phyloP scores from a whole-genome alignment of 2,113 vertebrate species.

The Notiomystis cincta region DNA sequence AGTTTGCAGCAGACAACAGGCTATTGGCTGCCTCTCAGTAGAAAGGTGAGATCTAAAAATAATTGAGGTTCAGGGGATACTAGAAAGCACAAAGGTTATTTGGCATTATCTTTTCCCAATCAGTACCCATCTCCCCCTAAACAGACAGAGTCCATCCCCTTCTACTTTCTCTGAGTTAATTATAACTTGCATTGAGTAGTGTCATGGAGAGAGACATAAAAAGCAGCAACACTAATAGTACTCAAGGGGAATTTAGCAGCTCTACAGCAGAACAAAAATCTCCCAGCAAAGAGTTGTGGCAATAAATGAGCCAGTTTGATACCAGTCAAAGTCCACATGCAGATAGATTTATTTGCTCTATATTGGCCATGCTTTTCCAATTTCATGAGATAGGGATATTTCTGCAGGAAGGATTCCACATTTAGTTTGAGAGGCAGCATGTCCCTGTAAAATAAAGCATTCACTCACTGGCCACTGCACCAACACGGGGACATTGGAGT shows the following conservation, averaged over 20 bases:
- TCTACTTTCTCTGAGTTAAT: constrained; percentile 66
- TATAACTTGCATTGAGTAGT: constrained; percentile 68
- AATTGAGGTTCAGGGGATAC: neutral
- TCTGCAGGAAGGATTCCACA: neutral
- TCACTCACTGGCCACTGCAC: neutral
- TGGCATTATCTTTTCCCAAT: neutral
- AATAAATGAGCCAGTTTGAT: constrained; percentile 69
- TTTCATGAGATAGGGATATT: constrained; percentile 12
- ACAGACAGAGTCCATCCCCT: constrained; percentile 39
- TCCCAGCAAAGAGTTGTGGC: constrained; percentile 63
- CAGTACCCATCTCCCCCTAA: neutral
- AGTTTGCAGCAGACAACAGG: neutral
- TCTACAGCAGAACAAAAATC: constrained; percentile 68
- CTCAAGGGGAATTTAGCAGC: constrained; percentile 66
- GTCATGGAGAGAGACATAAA: constrained; percentile 70
- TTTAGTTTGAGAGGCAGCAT: neutral
- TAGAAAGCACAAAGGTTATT: constrained; percentile 7
- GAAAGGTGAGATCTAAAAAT: constrained; percentile 22
- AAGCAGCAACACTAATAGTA: constrained; percentile 67
- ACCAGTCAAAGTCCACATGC: constrained; percentile 60
- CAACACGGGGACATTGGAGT: neutral
- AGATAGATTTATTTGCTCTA: constrained; percentile 52
- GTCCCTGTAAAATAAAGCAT: neutral
- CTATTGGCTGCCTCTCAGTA: neutral
- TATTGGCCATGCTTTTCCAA: constrained; percentile 31